Percentiles rank a stretch among this genome's conserved stretches.
These are phyloP conservation scores for Molossus molossus DNA, from an alignment of 2,797 vertebrate species.

Conservation along the genomic window DNA sequence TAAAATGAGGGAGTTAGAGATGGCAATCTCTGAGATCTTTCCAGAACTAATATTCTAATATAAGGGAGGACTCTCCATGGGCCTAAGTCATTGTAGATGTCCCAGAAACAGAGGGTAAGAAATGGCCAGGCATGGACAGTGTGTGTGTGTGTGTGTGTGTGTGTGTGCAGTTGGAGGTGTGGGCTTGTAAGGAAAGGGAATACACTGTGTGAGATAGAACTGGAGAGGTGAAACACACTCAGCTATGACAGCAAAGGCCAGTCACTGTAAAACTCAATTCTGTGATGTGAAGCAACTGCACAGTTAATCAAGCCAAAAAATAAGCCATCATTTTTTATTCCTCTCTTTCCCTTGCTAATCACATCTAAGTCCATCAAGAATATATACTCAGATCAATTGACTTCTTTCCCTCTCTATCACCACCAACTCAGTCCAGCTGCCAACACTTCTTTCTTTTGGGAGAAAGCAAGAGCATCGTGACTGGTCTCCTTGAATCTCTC, in stretches of 20 bases:
- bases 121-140: not conserved
- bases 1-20: not conserved
- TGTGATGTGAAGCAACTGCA: not conserved
- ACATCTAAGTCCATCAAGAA: conserved; percentile 55
- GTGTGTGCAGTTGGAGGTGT: not conserved
- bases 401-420: not conserved
- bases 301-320: not conserved
- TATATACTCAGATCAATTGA: conserved; percentile 30
- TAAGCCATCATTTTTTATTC: conserved; percentile 21
- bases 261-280: not conserved
- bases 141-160: not conserved
- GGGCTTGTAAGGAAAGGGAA: not conserved
- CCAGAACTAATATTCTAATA: conserved; percentile 10
- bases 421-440: not conserved
- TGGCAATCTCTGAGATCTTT: not conserved
- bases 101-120: not conserved
- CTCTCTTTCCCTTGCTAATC: conserved; percentile 48
- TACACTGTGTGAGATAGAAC: not conserved
- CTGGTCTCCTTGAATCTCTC: not conserved
- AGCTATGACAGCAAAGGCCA: not conserved
- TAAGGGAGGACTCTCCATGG: not conserved
- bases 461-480: not conserved
- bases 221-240: not conserved
- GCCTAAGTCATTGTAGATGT: not conserved
- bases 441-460: not conserved